A percentile compares a stretch with the other conserved stretches of the same genome.
Evolutionary conservation across 2,797 vertebrate species (phyloP).

Genomic region (Microctenopoma stevenorrisi): DNA sequence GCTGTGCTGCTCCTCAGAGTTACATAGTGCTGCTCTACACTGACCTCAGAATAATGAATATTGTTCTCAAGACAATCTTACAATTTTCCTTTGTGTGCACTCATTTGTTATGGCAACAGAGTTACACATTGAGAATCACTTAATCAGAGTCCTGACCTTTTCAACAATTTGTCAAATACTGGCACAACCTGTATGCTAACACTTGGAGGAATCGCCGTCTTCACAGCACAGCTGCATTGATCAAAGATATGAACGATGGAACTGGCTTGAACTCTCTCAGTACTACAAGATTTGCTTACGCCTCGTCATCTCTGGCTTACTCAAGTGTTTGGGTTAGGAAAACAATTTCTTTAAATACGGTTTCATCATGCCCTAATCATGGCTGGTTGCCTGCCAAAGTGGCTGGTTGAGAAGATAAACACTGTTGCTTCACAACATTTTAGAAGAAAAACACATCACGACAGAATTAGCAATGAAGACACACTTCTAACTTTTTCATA

Average conservation of each 20-base stretch:
- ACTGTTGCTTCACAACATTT: slow-evolving; percentile 20
- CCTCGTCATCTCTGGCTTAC: slow-evolving; percentile 15
- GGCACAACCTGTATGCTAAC: neutral
- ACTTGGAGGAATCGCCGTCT: neutral
- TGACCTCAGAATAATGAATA: neutral
- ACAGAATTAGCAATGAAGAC: too few relatives aligned
- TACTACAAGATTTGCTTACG: neutral
- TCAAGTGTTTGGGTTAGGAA: slow-evolving; percentile 27
- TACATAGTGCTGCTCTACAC: neutral
- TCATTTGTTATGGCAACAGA: neutral
- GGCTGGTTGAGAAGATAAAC: slow-evolving; percentile 35
- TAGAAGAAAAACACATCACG: neutral
- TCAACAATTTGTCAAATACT: slow-evolving; percentile 1
- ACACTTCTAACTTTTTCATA: too few relatives aligned
- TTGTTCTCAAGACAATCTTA: neutral
- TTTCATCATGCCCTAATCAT: slow-evolving; percentile 16
- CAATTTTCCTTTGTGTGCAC: neutral
- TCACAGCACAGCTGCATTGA: neutral
- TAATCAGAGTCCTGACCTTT: slow-evolving; percentile 31
- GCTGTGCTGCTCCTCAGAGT: neutral
- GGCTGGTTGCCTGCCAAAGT: slow-evolving; percentile 36
- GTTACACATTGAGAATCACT: slow-evolving; percentile 1
- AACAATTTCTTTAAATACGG: slow-evolving; percentile 15
- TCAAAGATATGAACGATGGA: neutral
- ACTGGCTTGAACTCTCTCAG: neutral